Base-by-base conservation (phyloP, 1,140 invertebrate species). In the Scaptodrosophila lebanonensis region DNA sequence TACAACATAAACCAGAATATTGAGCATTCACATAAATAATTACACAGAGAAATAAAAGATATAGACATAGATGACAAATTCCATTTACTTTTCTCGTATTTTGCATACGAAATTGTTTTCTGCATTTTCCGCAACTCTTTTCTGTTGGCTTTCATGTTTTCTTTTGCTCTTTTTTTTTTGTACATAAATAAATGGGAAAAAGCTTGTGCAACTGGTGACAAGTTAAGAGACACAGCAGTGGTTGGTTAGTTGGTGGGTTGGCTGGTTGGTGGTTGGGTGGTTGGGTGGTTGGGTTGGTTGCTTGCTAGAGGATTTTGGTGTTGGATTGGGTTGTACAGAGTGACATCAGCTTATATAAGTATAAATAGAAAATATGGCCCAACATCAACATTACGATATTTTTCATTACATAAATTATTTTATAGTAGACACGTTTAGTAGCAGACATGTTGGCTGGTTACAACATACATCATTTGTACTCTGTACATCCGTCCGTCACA, bases 301-400 rank as follows among this genome's bases (percentile, higher is more conserved):
- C 38, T 36, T 64, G 29, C 38, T 25, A 33, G 32, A 43, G 18
- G 16, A 15, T 11, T 13, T 53, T 22, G 53, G 33, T 66, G 53
- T 30, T 56, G 57, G 57, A 58, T 64, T 61, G 38, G 52, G 48
- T 38, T 60, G 27, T 62, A 63, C 53, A 63, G 45, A 63, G 60
- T 73, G 54, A 50, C 54, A 70, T 65, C n/a, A 53, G 47, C 44
- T 49, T 57, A 63, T 25, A 57, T 44, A 63, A 51, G 40, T 47
- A 22, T 50, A 66, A 66, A 53, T 66, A 47, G 38, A 73, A 82
- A 75, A 57, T 70, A 70, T 71, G 77, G 83, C 83, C 83, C 83
- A 85, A 85, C 83, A 85, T 85, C 83, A 85, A 85, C 83, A 85
- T 85, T 85, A 85, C 83, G 83, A 85, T 85, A 85, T 85, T 85